Percentiles rank a stretch among this genome's conserved stretches.
These are phyloP conservation scores for Nebria brevicollis DNA, from an alignment of 2,888 invertebrate genomes.

Conservation along the genomic window DNA sequence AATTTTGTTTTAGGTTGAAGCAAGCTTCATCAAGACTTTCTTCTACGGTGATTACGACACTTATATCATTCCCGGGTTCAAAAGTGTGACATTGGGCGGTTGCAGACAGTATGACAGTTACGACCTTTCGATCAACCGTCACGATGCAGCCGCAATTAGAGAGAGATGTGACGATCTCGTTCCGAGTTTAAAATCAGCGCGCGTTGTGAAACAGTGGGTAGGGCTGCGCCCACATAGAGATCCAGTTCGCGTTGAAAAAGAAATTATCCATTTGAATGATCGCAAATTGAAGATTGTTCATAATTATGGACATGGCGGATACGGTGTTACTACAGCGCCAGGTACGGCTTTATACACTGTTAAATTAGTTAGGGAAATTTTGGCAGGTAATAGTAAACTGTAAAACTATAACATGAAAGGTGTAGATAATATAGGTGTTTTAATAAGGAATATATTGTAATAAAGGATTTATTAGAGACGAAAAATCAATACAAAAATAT, in stretches of 20 bases:
- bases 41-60: constrained; percentile 88
- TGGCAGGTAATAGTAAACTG: constrained; percentile 59
- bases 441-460: neutral
- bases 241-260: constrained; percentile 77
- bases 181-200: constrained; percentile 72
- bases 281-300: constrained; percentile 78
- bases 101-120: constrained; percentile 85
- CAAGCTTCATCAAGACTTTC: constrained; percentile 91
- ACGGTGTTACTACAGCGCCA: constrained; percentile 90
- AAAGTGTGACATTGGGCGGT: constrained; percentile 84
- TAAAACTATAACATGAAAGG: constrained; percentile 47
- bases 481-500: too few relatives aligned
- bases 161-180: constrained; percentile 81
- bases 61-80: constrained; percentile 83
- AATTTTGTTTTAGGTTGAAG: constrained; percentile 68
- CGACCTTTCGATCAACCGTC: constrained; percentile 71
- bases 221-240: constrained; percentile 86
- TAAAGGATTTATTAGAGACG: too few relatives aligned
- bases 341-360: constrained; percentile 86
- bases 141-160: constrained; percentile 80
- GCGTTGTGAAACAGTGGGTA: constrained; percentile 73
- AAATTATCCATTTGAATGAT: constrained; percentile 62
- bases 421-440: neutral
- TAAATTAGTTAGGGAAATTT: constrained; percentile 70
- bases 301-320: constrained; percentile 95